Evolutionary conservation across 2,113 vertebrate genomes (phyloP).

Genomic region (Gallinago undulata): DNA sequence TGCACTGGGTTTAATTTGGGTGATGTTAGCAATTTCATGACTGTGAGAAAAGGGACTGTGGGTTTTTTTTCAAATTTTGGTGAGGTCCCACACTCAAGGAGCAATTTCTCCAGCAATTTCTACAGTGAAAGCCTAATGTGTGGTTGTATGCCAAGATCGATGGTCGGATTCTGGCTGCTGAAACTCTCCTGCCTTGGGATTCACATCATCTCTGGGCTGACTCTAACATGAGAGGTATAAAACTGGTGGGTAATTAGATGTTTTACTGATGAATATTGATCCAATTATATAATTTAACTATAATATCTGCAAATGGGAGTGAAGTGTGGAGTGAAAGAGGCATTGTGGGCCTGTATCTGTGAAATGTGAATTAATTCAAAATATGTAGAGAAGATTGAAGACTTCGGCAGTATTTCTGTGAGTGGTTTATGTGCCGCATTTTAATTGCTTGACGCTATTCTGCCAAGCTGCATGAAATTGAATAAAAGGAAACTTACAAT

Average conservation of each 20-base stretch:
- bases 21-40: not conserved
- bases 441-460: slow-evolving; percentile 35
- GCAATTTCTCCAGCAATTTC: not conserved
- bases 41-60: not conserved
- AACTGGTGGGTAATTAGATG: slow-evolving; percentile 15
- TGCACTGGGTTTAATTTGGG: not conserved
- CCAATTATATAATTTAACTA: slow-evolving; percentile 27
- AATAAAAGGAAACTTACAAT: not conserved
- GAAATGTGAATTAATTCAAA: slow-evolving; percentile 19
- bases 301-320: slow-evolving; percentile 4
- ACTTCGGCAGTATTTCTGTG: not conserved
- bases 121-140: not conserved
- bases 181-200: not conserved
- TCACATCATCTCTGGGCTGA: not conserved
- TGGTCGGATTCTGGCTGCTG: not conserved
- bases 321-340: slow-evolving; percentile 5
- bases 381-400: not conserved
- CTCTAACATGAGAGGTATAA: not conserved
- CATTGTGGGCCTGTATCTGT: not conserved
- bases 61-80: not conserved
- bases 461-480: slow-evolving; percentile 30
- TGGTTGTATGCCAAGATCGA: not conserved
- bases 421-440: not conserved
- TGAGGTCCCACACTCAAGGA: not conserved
- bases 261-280: slow-evolving; percentile 40